Percentiles rank a stretch among this genome's conserved stretches.
Evolutionary conservation across 2,888 invertebrate genomes (phyloP).

Genomic region (Pyralis farinalis): DNA sequence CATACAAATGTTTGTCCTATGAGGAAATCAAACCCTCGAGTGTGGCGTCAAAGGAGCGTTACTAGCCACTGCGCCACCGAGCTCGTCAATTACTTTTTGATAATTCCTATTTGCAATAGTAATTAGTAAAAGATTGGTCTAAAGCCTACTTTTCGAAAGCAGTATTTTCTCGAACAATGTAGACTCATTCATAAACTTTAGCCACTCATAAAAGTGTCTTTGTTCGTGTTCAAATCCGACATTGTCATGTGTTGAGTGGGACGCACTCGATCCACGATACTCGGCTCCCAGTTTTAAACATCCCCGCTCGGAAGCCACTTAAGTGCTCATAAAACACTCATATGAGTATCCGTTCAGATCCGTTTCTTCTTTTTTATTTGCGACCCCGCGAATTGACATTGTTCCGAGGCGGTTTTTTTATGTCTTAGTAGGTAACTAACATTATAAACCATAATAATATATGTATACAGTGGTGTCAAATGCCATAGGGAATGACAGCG

Average conservation of each 20-base stretch:
- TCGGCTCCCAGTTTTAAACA: slow-evolving; percentile 60
- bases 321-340: slow-evolving; percentile 74
- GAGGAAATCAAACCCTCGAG: no score
- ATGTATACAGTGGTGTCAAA: no score
- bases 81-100: no score
- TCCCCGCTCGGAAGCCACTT: slow-evolving; percentile 59
- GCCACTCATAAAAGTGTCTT: slow-evolving; percentile 48
- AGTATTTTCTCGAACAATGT: slow-evolving; percentile 1
- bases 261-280: slow-evolving; percentile 49
- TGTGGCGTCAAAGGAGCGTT: no score
- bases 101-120: no score
- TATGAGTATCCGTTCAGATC: slow-evolving; percentile 52
- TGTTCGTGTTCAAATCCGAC: slow-evolving; percentile 54
- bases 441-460: no score
- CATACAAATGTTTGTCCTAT: no score
- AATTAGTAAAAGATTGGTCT: no score
- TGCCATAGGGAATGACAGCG: no score
- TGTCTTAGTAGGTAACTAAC: background rate
- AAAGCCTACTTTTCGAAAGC: no score
- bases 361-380: slow-evolving; percentile 44
- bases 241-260: slow-evolving; percentile 61
- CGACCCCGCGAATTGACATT: slow-evolving; percentile 26
- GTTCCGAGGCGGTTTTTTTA: background rate
- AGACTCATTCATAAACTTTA: slow-evolving; percentile 51
- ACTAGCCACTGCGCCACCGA: no score